Conservation (phyloP, 92 coral and sea anemone species). For the Palythoa grandis region DNA sequence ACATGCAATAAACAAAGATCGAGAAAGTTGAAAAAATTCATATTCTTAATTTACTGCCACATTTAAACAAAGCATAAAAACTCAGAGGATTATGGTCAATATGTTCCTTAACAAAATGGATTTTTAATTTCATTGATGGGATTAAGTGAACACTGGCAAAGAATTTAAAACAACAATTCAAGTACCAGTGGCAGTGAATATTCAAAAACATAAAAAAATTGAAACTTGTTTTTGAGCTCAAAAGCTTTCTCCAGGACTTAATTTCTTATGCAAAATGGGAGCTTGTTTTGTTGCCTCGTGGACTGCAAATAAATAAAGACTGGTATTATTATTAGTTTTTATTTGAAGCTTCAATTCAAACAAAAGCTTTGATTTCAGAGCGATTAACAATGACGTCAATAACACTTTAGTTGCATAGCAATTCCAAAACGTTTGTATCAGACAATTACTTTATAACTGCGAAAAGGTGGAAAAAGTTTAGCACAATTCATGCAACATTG, state of each 20-base stretch:
- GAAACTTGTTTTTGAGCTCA: not conserved
- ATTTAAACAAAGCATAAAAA: not conserved
- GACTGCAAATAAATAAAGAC: not conserved
- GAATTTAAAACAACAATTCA: not conserved
- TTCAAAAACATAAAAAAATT: not conserved
- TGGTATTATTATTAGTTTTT: not conserved
- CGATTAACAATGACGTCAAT: slow-evolving; percentile 22
- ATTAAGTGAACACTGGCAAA: not conserved
- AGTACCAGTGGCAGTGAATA: not conserved
- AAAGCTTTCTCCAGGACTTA: not conserved
- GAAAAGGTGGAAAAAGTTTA: not conserved
- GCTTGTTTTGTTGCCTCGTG: not conserved
- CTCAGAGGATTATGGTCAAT: slow-evolving; percentile 1
- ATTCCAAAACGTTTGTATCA: slow-evolving; percentile 7
- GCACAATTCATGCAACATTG: not conserved
- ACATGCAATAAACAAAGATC: too few relatives aligned
- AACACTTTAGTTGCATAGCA: not conserved
- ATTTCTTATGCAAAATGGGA: not conserved
- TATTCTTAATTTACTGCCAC: not conserved
- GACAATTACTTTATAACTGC: not conserved
- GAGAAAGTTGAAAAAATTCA: not conserved
- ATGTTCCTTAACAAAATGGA: not conserved
- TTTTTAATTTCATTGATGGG: slow-evolving; percentile 7
- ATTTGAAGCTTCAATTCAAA: not conserved
- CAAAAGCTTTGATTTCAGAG: not conserved